Conservation (phyloP, 2,797 vertebrate species). For the Microctenopoma lineatum region DNA sequence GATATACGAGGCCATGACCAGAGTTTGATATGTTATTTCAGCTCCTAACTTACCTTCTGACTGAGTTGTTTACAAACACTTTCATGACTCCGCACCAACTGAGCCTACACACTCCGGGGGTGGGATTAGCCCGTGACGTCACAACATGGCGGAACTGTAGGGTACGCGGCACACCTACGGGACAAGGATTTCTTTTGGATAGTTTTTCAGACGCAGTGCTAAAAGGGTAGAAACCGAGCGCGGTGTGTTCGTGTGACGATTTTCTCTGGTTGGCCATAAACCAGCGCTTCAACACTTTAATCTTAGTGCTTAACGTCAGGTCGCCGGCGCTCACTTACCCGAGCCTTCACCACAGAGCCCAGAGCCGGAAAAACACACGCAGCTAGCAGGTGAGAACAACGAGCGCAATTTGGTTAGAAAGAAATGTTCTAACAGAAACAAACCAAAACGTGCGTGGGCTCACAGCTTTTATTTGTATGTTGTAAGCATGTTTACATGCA, state of each 20-base stretch:
- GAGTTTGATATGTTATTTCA: neutral
- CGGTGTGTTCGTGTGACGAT: neutral
- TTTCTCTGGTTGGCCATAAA: too few relatives aligned
- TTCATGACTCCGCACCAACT: slow-evolving; percentile 83
- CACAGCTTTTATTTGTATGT: rapidly evolving
- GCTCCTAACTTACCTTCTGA: slow-evolving; percentile 72
- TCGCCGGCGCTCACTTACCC: slow-evolving; percentile 7
- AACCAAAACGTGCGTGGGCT: neutral
- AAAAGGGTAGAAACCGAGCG: rapidly evolving
- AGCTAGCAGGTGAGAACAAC: slow-evolving; percentile 69
- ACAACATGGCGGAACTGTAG: slow-evolving; percentile 45
- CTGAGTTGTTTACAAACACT: slow-evolving; percentile 88
- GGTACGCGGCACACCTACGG: neutral
- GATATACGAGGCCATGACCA: neutral
- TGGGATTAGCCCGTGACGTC: slow-evolving; percentile 57
- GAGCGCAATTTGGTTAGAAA: slow-evolving; percentile 33
- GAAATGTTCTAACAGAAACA: rapidly evolving
- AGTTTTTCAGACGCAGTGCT: neutral
- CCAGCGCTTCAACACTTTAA: neutral
- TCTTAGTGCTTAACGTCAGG: neutral
- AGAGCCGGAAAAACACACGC: slow-evolving; percentile 54
- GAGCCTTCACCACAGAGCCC: slow-evolving; percentile 20
- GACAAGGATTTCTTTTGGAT: neutral
- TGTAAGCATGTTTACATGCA: neutral
- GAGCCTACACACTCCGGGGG: slow-evolving; percentile 45